Evolutionary conservation across 1,140 invertebrate species (phyloP).

Genomic region (Heliothis virescens): DNA sequence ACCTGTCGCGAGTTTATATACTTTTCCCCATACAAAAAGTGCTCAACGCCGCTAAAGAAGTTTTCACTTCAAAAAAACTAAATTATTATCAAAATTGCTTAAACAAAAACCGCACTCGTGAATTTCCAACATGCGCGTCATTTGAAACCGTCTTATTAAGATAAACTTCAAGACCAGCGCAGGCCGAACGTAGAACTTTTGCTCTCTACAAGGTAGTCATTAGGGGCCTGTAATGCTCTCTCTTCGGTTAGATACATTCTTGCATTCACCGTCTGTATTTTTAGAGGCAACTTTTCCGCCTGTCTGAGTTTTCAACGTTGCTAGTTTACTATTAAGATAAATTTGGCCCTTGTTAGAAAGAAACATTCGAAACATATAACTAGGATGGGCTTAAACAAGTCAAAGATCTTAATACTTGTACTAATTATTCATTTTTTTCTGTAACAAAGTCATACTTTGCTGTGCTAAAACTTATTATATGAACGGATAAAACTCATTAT

Average conservation of each 20-base stretch:
- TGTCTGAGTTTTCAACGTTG: background rate
- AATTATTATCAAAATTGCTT: background rate
- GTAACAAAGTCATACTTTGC: too few relatives aligned
- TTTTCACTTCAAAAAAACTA: too few relatives aligned
- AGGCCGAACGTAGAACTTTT: conserved; percentile 74
- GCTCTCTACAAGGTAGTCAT: conserved; percentile 75
- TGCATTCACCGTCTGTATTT: conserved; percentile 32
- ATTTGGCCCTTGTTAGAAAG: background rate
- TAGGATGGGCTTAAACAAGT: too few relatives aligned
- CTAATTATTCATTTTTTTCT: too few relatives aligned
- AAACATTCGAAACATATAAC: too few relatives aligned
- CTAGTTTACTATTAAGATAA: background rate
- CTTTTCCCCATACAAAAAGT: too few relatives aligned
- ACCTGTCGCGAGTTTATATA: too few relatives aligned
- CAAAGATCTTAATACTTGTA: too few relatives aligned
- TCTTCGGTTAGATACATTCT: conserved; percentile 57
- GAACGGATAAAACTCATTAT: too few relatives aligned
- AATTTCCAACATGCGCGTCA: conserved; percentile 17
- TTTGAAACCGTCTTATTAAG: conserved; percentile 68
- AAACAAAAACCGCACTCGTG: background rate
- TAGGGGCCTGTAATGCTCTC: conserved; percentile 70
- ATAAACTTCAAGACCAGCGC: conserved; percentile 66
- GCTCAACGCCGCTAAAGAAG: too few relatives aligned
- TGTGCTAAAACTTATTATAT: too few relatives aligned
- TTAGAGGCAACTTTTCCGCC: conserved; percentile 18